phyloP scores from a whole-genome alignment of 2,888 invertebrate genomes.

The Smittia aterrima region DNA sequence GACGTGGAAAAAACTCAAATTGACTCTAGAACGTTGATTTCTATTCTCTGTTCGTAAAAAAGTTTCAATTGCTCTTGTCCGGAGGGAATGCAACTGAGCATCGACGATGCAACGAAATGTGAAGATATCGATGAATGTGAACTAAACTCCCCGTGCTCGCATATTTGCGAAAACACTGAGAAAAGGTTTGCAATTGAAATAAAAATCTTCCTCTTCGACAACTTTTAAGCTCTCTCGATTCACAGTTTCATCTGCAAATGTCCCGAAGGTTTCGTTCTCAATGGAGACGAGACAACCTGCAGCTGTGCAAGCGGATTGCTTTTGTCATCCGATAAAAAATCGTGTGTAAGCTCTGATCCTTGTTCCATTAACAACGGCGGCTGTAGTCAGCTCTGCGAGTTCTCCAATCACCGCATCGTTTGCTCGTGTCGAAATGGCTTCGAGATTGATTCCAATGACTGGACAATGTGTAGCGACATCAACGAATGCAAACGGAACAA shows the following conservation, averaged over 20 bases:
- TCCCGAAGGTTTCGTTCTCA: constrained; percentile 43
- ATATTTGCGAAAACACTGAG: constrained; percentile 54
- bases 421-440: constrained; percentile 56
- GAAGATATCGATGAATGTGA: constrained; percentile 57
- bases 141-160: constrained; percentile 45
- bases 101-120: constrained; percentile 48
- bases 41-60: constrained; percentile 31
- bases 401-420: constrained; percentile 42
- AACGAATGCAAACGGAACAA: constrained; percentile 53
- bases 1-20: neutral
- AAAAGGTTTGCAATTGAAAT: constrained; percentile 54
- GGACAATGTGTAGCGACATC: constrained; percentile 50
- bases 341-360: constrained; percentile 54
- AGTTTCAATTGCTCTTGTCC: constrained; percentile 58
- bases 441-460: constrained; percentile 48
- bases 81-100: constrained; percentile 48
- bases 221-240: constrained; percentile 50
- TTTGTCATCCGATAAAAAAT: constrained; percentile 46
- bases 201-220: constrained; percentile 46
- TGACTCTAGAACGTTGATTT: neutral
- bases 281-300: constrained; percentile 43
- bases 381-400: constrained; percentile 56
- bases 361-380: constrained; percentile 56
- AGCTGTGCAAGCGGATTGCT: constrained; percentile 53
- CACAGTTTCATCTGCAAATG: constrained; percentile 50